Conservation (phyloP, 2,888 invertebrate species). For the Zootermopsis nevadensis region DNA sequence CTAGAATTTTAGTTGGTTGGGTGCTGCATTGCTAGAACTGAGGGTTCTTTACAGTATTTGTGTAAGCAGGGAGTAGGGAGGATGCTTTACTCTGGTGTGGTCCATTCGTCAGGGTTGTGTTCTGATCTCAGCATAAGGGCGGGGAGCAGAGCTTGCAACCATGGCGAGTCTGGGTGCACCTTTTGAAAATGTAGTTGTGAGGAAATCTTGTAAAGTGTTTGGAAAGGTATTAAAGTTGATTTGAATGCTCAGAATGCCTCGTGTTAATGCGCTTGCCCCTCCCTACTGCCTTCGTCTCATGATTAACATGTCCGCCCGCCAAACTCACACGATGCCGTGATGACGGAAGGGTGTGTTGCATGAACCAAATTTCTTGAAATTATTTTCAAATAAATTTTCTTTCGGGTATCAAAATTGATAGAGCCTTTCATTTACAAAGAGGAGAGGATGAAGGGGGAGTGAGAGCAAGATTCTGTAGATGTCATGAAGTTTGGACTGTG, state of each 20-base stretch:
- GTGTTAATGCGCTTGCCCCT: conserved; percentile 54
- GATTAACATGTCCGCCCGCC: conserved; percentile 55
- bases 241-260: conserved; percentile 54
- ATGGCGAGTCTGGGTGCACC: conserved; percentile 48
- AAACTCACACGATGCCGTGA: conserved; percentile 54
- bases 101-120: conserved; percentile 35
- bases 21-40: conserved; percentile 24
- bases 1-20: conserved; percentile 5
- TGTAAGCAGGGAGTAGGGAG: conserved; percentile 55
- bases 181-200: conserved; percentile 52
- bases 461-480: conserved; percentile 46
- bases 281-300: conserved; percentile 55
- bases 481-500: conserved; percentile 54
- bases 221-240: conserved; percentile 53
- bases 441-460: conserved; percentile 45
- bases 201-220: conserved; percentile 52
- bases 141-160: conserved; percentile 22
- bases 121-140: conserved; percentile 20
- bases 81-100: conserved; percentile 52
- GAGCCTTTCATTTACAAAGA: conserved; percentile 39
- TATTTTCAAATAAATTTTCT: conserved; percentile 36
- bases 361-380: conserved; percentile 54
- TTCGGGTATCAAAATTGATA: conserved; percentile 43
- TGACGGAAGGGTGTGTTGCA: conserved; percentile 55
- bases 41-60: conserved; percentile 42